Evolutionary conservation across 2,797 vertebrate species (phyloP), one percentile per base, ranked within the genome.

Genomic region (Coendou prehensilis): DNA sequence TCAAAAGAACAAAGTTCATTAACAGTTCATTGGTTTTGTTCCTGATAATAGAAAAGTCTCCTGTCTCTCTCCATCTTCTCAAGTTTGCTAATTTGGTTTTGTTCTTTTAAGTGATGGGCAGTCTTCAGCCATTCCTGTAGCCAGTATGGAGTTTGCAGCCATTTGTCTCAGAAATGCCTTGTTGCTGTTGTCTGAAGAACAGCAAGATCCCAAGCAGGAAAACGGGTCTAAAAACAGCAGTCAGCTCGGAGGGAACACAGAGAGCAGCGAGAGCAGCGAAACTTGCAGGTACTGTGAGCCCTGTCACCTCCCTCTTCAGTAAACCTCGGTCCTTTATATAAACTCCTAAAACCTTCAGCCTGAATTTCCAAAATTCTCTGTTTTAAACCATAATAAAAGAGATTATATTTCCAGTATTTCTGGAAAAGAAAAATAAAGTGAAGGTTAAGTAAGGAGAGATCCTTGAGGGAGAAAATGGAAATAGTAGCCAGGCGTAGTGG

Each of bases 121-220:
- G 97, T 99, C 99, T 26, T 99, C 99, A 61, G 99, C 99, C 91
- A 99, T 99, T 97, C 99, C 99, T 63, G 99, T 99, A 95, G 99
- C 99, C 97, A 99, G 99, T 94, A 99, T 99, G 99, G 99, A 99
- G 98, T 99, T 99, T 98, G 99, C 99, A 84, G 99, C 99, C 0
- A 99, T 99, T 98, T 99, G 99, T 97, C 98, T 99, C 97, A 99
- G 99, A 98, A 99, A 99, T 52, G 99, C 99, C 61, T 98, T 99
- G 96, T 98, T 99, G 84, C 98, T 99, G 47, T 98, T 99, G 69
- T 99, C 99, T 2, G 99, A 99, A 98, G 99, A 99, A 95, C 99
- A 99, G 97, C 99, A 98, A 93, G 99, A 99, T 22, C 80, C 95
- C 82, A 99, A 99, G 98, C 99, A 99, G 41, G 99, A 99, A 97